phyloP scores from a whole-genome alignment of 2,888 invertebrate genomes.

The Phasia obesa region DNA sequence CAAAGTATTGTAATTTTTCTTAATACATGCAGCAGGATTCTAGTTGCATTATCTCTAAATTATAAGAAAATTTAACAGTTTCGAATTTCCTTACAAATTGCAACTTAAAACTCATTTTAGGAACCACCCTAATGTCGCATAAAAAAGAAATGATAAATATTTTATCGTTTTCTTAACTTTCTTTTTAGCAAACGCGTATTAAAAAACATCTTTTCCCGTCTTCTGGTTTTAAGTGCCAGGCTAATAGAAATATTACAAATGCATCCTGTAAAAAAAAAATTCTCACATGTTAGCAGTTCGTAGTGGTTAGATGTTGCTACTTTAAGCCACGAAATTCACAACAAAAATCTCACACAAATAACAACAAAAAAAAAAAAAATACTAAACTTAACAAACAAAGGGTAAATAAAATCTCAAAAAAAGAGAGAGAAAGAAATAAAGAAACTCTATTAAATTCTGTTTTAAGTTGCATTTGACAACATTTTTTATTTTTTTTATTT shows the following conservation, averaged over 20 bases:
- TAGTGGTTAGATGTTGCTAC: not conserved
- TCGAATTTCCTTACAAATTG: too few relatives aligned
- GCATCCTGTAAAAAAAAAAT: not conserved
- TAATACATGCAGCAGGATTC: too few relatives aligned
- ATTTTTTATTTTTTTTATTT: conserved; percentile 75
- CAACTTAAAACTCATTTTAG: not conserved
- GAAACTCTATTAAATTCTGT: conserved; percentile 24
- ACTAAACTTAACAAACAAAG: not conserved
- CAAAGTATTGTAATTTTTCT: too few relatives aligned
- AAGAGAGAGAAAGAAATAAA: not conserved
- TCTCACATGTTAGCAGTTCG: conserved; percentile 15
- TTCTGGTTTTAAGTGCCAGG: conserved; percentile 7
- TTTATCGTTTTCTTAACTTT: not conserved
- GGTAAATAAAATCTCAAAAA: not conserved
- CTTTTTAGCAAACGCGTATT: not conserved
- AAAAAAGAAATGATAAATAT: not conserved
- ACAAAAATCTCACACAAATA: conserved; percentile 4
- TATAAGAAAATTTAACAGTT: too few relatives aligned
- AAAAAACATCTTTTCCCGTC: not conserved
- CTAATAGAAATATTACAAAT: conserved; percentile 2
- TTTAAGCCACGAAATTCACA: conserved; percentile 1
- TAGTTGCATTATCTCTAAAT: too few relatives aligned
- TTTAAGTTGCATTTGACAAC: conserved; percentile 34
- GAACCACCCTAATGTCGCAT: not conserved
- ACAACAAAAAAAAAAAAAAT: conserved; percentile 24